Conservation (phyloP, 2,888 invertebrate species). For the Clusia tigrina region DNA sequence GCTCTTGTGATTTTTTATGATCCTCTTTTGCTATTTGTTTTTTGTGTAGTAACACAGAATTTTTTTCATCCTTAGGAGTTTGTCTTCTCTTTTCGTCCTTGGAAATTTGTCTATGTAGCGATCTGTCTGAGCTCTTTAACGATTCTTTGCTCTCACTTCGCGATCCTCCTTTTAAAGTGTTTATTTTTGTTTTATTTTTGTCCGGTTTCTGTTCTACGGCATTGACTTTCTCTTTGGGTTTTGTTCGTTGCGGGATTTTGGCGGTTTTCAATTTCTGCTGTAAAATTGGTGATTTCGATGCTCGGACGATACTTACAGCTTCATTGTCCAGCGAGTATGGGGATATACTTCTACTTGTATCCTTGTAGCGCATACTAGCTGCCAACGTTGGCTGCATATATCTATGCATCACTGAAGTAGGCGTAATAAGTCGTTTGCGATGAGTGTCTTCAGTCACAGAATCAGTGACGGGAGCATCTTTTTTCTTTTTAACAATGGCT, state of each 20-base stretch:
- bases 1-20: no score
- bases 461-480: conserved; percentile 4
- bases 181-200: conserved; percentile 29
- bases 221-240: conserved; percentile 34
- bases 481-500: conserved; percentile 23
- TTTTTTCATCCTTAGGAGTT: no score
- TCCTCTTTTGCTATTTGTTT: conserved; percentile 17
- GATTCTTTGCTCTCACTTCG: conserved; percentile 47
- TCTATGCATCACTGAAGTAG: conserved; percentile 59
- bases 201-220: conserved; percentile 38
- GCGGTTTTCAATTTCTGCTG: no score
- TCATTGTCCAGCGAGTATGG: conserved; percentile 37
- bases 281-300: conserved; percentile 47
- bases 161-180: conserved; percentile 38
- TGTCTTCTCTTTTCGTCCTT: no score
- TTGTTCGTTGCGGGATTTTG: conserved; percentile 44
- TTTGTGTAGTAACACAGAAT: no score
- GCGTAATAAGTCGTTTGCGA: conserved; percentile 42
- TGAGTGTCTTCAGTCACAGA: conserved; percentile 33
- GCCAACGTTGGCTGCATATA: conserved; percentile 72
- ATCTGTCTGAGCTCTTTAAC: conserved; percentile 42
- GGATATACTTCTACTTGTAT: conserved; percentile 37
- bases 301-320: conserved; percentile 42
- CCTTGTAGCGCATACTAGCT: conserved; percentile 68
- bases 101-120: conserved; percentile 45